phyloP scores from a whole-genome alignment of 2,888 invertebrate genomes.

The Orchesellides sinensis region DNA sequence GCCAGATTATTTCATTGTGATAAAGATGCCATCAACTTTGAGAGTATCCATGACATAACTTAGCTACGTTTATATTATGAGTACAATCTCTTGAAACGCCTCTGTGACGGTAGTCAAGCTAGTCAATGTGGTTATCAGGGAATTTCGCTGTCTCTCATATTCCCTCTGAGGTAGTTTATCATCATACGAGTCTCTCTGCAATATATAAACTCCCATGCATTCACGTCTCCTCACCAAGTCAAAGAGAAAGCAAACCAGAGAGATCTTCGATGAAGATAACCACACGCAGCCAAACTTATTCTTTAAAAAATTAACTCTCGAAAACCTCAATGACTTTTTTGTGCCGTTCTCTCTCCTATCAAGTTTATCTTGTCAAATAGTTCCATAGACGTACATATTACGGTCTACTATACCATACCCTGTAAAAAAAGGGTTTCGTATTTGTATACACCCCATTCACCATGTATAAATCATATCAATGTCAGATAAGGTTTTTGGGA shows the following conservation, averaged over 20 bases:
- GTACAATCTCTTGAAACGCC: neutral
- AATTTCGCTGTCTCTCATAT: slow-evolving; percentile 40
- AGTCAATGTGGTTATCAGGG: slow-evolving; percentile 56
- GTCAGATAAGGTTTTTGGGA: no score
- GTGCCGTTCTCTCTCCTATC: neutral
- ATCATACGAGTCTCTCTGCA: slow-evolving; percentile 31
- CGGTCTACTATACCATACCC: neutral
- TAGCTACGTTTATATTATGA: neutral
- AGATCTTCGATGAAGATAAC: slow-evolving; percentile 40
- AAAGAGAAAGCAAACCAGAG: slow-evolving; percentile 24
- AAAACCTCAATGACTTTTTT: slow-evolving; percentile 25
- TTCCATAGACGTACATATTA: neutral
- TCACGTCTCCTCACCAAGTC: neutral
- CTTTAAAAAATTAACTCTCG: slow-evolving; percentile 30
- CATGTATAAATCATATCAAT: slow-evolving; percentile 7
- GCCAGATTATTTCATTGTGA: neutral
- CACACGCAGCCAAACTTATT: slow-evolving; percentile 49
- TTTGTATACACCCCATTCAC: no score
- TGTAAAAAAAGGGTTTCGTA: neutral
- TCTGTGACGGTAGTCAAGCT: neutral
- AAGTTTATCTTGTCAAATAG: neutral
- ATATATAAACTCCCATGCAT: no score
- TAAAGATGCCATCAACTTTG: neutral
- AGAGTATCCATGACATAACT: neutral
- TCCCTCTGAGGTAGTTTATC: slow-evolving; percentile 59